phyloP scores from a whole-genome alignment of 2,888 invertebrate genomes.

The Pachymerium ferrugineum region DNA sequence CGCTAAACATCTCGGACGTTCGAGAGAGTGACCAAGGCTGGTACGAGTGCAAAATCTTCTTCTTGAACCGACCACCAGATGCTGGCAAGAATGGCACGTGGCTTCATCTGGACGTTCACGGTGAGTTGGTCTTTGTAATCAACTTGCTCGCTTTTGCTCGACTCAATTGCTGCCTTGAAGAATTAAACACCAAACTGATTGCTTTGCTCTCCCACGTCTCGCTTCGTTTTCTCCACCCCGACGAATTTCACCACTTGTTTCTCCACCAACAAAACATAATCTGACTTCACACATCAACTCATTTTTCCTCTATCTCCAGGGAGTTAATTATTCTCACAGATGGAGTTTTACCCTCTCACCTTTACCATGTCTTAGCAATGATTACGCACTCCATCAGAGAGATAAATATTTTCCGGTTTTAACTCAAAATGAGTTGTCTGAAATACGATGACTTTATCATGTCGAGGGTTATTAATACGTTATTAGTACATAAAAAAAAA shows the following conservation, averaged over 20 bases:
- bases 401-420: no score
- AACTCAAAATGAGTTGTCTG: no score
- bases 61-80: conserved; percentile 88
- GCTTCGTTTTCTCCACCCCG: background rate
- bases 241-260: background rate
- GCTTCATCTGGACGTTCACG: conserved; percentile 96
- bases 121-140: conserved; percentile 51
- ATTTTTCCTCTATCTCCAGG: no score
- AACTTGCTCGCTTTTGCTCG: background rate
- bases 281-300: no score
- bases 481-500: no score
- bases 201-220: background rate
- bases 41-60: conserved; percentile 93
- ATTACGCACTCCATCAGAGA: no score
- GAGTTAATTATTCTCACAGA: no score
- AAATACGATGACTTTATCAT: no score
- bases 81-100: conserved; percentile 84
- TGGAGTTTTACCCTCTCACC: no score
- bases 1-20: conserved; percentile 92
- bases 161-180: background rate
- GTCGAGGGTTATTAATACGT: no score
- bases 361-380: no score
- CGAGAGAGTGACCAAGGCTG: conserved; percentile 91
- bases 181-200: background rate
- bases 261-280: no score